These are phyloP conservation scores for Dicrostonyx torquatus DNA, from an alignment of 2,797 vertebrate genomes.

Conservation along the genomic window DNA sequence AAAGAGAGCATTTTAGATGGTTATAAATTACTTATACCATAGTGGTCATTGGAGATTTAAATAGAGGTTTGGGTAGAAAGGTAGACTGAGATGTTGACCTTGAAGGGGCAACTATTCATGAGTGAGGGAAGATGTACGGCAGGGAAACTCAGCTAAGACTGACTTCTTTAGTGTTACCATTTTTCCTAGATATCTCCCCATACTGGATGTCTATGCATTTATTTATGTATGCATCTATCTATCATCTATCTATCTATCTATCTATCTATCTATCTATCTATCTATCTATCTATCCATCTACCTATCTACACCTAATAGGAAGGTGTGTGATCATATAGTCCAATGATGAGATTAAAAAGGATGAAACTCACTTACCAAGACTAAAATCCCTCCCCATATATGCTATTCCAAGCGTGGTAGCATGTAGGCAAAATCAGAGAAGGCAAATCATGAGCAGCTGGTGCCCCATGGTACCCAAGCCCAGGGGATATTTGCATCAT, in stretches of 20 bases:
- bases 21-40: neutral
- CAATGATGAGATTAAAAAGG: neutral
- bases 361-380: neutral
- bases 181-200: neutral
- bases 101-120: neutral
- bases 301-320: neutral
- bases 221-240: neutral
- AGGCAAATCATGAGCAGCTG: constrained; percentile 50
- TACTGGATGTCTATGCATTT: neutral
- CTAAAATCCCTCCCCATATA: neutral
- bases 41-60: neutral
- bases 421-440: constrained; percentile 43
- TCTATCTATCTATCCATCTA: neutral
- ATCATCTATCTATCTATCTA: neutral
- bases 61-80: neutral
- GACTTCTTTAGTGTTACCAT: neutral
- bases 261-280: neutral
- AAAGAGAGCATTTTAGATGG: neutral
- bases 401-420: neutral
- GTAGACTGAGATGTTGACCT: neutral
- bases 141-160: neutral
- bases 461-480: constrained; percentile 19
- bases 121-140: too few species aligned
- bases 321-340: neutral
- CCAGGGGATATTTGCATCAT: constrained; percentile 63